A percentile compares a stretch with the other conserved stretches of the same genome.
Conservation (phyloP, 2,888 invertebrate genomes). For the Nemapogon koenigi region DNA sequence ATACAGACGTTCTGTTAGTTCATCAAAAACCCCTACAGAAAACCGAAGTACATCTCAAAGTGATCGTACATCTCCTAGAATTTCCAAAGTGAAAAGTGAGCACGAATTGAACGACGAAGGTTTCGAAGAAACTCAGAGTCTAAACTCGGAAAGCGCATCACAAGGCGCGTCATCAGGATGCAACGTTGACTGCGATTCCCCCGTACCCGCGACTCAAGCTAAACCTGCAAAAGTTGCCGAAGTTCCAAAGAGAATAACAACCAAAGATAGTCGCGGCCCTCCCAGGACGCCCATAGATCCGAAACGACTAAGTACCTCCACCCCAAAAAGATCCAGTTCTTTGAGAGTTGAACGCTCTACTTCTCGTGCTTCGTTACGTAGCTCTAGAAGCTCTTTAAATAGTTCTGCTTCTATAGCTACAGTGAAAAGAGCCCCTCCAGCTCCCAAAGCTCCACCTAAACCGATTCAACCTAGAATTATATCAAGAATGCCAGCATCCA, state of each 20-base stretch:
- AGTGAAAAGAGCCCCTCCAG: conserved; percentile 72
- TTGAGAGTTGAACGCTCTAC: conserved; percentile 77
- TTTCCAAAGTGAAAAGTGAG: conserved; percentile 63
- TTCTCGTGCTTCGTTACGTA: conserved; percentile 79
- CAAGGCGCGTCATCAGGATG: conserved; percentile 83
- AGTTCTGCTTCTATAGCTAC: conserved; percentile 83
- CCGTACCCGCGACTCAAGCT: conserved; percentile 32
- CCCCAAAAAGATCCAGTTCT: conserved; percentile 35
- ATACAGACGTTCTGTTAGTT: conserved; percentile 40
- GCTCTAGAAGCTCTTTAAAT: conserved; percentile 84
- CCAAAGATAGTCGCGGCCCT: conserved; percentile 53
- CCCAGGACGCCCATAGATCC: conserved; percentile 41
- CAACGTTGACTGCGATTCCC: conserved; percentile 69
- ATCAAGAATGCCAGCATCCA: conserved; percentile 49
- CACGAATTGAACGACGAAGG: conserved; percentile 87
- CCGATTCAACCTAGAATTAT: conserved; percentile 57
- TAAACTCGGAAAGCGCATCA: conserved; percentile 85
- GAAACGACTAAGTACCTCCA: conserved; percentile 24
- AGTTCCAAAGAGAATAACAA: conserved; percentile 56
- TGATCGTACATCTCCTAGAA: conserved; percentile 49
- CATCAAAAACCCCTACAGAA: conserved; percentile 11
- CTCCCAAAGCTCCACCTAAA: conserved; percentile 45
- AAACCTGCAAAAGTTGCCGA: conserved; percentile 41
- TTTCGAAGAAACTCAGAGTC: conserved; percentile 88
- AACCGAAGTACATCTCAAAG: conserved; percentile 21